These are phyloP conservation scores for Protodeltote pygarga DNA, from an alignment of 2,888 invertebrate species.

Conservation along the genomic window DNA sequence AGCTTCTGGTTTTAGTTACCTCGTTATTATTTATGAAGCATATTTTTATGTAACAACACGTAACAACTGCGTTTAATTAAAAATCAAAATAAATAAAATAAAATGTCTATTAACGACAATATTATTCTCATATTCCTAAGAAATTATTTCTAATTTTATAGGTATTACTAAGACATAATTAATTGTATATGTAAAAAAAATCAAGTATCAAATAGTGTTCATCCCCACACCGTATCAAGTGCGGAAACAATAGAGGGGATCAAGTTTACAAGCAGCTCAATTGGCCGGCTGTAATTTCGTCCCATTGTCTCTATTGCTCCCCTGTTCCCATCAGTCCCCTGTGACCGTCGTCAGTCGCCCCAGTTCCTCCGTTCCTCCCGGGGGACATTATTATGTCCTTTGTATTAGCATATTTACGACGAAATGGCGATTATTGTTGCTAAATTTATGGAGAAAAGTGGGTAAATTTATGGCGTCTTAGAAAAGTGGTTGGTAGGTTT, in stretches of 20 bases:
- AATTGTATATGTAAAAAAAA: background rate
- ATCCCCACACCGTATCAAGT: slow-evolving; percentile 59
- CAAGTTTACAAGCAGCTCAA: slow-evolving; percentile 82
- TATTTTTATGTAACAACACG: too few relatives aligned
- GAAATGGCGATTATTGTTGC: slow-evolving; percentile 65
- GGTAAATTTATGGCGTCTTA: slow-evolving; percentile 21
- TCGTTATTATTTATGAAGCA: too few relatives aligned
- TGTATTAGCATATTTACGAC: slow-evolving; percentile 72
- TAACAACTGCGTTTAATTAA: too few relatives aligned
- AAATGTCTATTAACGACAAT: too few relatives aligned
- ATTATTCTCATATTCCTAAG: too few relatives aligned
- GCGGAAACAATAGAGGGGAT: slow-evolving; percentile 85
- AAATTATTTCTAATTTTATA: too few relatives aligned
- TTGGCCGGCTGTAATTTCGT: slow-evolving; percentile 85
- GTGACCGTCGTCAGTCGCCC: slow-evolving; percentile 38
- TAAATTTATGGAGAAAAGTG: slow-evolving; percentile 57
- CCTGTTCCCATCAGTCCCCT: slow-evolving; percentile 58
- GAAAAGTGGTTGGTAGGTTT: slow-evolving; percentile 21
- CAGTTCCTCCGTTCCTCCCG: slow-evolving; percentile 58
- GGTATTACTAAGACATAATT: too few relatives aligned
- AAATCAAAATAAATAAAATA: too few relatives aligned
- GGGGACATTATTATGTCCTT: slow-evolving; percentile 75
- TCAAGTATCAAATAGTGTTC: slow-evolving; percentile 63
- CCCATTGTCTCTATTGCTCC: slow-evolving; percentile 80
- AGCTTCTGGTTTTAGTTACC: too few relatives aligned